Base-by-base conservation (phyloP, 2,113 vertebrate species). In the Oryzias celebensis region DNA sequence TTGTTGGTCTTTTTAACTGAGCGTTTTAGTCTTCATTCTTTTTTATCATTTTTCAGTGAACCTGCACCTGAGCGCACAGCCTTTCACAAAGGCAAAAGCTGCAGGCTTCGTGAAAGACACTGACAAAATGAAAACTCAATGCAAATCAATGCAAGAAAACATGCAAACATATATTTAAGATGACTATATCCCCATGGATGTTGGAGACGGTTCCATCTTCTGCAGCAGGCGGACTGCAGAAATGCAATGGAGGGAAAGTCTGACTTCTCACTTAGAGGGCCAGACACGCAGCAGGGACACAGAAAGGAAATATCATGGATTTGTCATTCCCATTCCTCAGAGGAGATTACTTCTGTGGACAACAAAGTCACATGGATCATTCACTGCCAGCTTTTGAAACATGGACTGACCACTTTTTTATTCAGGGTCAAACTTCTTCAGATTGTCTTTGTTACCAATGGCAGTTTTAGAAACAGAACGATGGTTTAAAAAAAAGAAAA, bases 81-180 rank as follows among this genome's bases (percentile, higher is more conserved):
- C 84, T 86, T 62, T 62, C 50, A 22, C 67, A 48, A 78, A 71
- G 72, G 81, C 77, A 75, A 62, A 77, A 73, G 74, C 64, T 51
- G 77, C 80, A 80, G 84, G 89, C 74, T 66, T 82, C 8, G 51
- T 92, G 60, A 94, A 88, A 89, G 91, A 90, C 93, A 92, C 93
- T 94, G 94, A 93, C 89, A 90, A 84, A 56, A 81, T 77, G 68
- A 70, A 73, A 92, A 88, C 92, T 94, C 93, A 96, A 97, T 97
- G 96, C 96, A 97, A 96, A 94, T 95, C 96, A 99, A 93, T 95
- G 95, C 97, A 99, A 97, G 71, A 75, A 67, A 75, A 71, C 18
- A 26, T 70, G 69, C 70, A 56, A 62, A 71, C 52, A 62, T 71
- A 55, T 81, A 84, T 86, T 82, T 84, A 93, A 90, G 87, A 93